Conservation (phyloP, 2,888 invertebrate genomes). For the Volucella zonaria region DNA sequence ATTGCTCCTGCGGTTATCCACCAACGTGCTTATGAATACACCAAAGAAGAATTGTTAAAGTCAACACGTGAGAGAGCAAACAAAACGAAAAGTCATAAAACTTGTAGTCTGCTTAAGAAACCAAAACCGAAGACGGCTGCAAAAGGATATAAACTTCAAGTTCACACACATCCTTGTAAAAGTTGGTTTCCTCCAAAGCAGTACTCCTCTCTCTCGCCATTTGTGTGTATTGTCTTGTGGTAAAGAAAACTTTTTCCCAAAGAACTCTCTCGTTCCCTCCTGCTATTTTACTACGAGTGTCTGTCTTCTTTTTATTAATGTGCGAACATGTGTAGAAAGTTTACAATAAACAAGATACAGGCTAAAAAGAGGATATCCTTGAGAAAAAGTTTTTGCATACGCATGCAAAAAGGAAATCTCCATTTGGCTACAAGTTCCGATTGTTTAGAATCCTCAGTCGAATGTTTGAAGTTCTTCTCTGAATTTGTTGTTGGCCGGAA, state of each 20-base stretch:
- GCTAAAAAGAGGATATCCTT: constrained; percentile 42
- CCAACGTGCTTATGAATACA: constrained; percentile 46
- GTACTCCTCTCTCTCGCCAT: constrained; percentile 10
- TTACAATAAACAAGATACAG: constrained; percentile 21
- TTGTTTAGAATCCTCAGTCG: constrained; percentile 37
- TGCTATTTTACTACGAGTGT: background rate
- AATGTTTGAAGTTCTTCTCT: constrained; percentile 46
- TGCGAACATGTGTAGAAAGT: constrained; percentile 44
- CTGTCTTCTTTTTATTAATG: constrained; percentile 26
- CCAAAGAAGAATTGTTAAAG: constrained; percentile 57
- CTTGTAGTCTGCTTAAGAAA: constrained; percentile 64
- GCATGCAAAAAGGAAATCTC: constrained; percentile 58
- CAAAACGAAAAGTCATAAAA: constrained; percentile 69
- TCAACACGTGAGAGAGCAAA: constrained; percentile 60
- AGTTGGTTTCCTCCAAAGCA: background rate
- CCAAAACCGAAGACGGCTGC: constrained; percentile 14
- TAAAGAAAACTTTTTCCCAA: constrained; percentile 53
- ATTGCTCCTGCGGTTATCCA: constrained; percentile 46
- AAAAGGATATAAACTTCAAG: constrained; percentile 56
- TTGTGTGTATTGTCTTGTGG: constrained; percentile 65
- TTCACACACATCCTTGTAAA: constrained; percentile 42
- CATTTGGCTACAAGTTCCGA: constrained; percentile 64
- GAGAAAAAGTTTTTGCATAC: constrained; percentile 54
- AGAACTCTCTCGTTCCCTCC: constrained; percentile 4
- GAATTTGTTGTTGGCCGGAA: too few relatives aligned